Evolutionary conservation across 2,113 vertebrate genomes (phyloP), one percentile per base, ranked within the genome.

Genomic region (Pica pica): DNA sequence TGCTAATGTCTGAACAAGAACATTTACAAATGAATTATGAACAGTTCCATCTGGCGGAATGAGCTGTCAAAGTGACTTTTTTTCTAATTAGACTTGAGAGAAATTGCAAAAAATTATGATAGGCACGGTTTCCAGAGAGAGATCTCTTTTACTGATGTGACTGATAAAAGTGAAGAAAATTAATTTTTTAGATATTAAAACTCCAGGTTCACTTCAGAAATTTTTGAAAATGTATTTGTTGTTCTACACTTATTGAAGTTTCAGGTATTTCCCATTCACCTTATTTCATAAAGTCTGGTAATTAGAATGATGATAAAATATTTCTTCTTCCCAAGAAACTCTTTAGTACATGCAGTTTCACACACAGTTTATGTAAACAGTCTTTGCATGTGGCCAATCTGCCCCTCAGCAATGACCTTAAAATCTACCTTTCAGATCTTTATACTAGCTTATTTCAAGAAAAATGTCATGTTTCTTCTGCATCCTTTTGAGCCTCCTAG

Each of bases 31-130:
- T 88, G 76, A 87, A 57, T 95, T 93, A 75, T 79, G 83, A 95
- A 69, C 80, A 76, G 81, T 90, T 94, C 75, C 85, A 96, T 94
- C 90, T 93, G 89, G 57, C 82, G 49, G 53, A 92, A 95, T 76
- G 63, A 89, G 79, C 79, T 94, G 90, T 90, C 73, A 83, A 70
- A 94, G 56, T 76, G 2, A 44, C 24, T 65, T 76, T 91, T 91
- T 88, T 91, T 90, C 87, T 53, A 78, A 79, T 89, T 87, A 92
- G 42, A 52, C 9, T 74, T 75, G 61, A 81, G 69, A 78, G 53
- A 89, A 87, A 61, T 75, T 49, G 27, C 31, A 89, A 92, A 61
- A 73, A 77, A 78, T 55, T 60, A 61, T n/a, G 73, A 71, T 47
- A 70, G 22, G 17, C 26, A 50, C 50, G 71, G 35, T 79, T 94